Conservation (phyloP, 1,140 invertebrate species). For the Drosophila varians region DNA sequence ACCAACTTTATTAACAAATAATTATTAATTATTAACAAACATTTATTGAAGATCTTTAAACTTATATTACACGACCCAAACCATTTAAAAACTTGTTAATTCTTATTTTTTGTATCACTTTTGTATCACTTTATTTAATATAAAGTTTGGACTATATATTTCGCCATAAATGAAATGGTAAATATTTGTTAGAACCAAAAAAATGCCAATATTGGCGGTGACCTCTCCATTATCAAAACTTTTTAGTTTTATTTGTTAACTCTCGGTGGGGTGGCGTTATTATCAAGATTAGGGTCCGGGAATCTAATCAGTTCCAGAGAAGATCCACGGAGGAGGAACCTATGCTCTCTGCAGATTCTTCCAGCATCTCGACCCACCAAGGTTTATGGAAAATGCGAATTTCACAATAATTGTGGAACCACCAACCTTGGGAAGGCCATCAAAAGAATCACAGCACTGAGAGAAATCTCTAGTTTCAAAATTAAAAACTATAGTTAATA, state of each 20-base stretch:
- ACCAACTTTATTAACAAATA: too few relatives aligned
- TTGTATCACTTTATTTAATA: too few relatives aligned
- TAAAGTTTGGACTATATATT: constrained; percentile 1
- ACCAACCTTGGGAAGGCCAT: constrained; percentile 30
- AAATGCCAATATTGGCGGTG: not conserved
- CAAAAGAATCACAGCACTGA: constrained; percentile 13
- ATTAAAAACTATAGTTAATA: not conserved
- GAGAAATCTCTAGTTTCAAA: too few relatives aligned
- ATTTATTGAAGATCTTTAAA: too few relatives aligned
- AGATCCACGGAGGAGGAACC: not conserved
- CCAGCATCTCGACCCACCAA: constrained; percentile 12
- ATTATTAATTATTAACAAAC: too few relatives aligned
- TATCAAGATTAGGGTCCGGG: constrained; percentile 4
- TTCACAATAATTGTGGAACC: constrained; percentile 25
- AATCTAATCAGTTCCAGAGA: not conserved
- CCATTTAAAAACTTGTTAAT: too few relatives aligned
- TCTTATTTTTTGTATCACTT: too few relatives aligned
- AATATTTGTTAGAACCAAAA: not conserved
- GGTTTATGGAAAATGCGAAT: constrained; percentile 19
- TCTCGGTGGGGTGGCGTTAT: not conserved
- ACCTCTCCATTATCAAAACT: not conserved
- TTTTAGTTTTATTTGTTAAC: not conserved
- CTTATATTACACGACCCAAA: too few relatives aligned
- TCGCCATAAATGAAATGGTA: constrained; percentile 13
- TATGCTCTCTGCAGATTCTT: constrained; percentile 19